Conservation (phyloP, 2,888 invertebrate species). For the Tolmerus cingulatus region DNA sequence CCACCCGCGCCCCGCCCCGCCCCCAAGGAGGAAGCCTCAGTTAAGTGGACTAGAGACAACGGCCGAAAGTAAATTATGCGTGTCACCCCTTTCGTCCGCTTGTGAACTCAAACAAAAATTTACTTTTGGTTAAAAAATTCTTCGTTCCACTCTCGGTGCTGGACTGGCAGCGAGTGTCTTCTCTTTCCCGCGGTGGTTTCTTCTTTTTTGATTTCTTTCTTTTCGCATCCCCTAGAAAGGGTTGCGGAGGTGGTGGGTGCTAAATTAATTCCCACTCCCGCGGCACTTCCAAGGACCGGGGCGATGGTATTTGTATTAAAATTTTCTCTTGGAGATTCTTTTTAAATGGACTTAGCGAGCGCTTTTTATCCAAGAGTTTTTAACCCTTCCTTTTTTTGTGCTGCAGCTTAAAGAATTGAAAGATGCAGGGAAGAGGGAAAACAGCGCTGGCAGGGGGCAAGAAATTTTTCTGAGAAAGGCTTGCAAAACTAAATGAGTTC, state of each 20-base stretch:
- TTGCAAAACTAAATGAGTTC: constrained; percentile 3
- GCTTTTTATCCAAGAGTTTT: neutral
- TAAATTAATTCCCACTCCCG: constrained; percentile 16
- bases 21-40: neutral
- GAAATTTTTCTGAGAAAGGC: constrained; percentile 3
- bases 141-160: neutral
- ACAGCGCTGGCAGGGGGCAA: neutral
- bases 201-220: constrained; percentile 17
- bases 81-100: constrained; percentile 39
- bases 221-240: constrained; percentile 21
- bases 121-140: constrained; percentile 36
- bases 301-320: constrained; percentile 37
- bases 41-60: constrained; percentile 42
- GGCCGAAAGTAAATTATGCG: constrained; percentile 42
- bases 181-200: neutral
- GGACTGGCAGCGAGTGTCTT: neutral
- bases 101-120: constrained; percentile 42
- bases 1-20: neutral
- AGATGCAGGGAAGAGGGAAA: neutral
- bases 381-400: neutral
- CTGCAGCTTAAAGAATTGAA: constrained; percentile 28
- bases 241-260: constrained; percentile 3
- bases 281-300: neutral
- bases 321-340: constrained; percentile 31
- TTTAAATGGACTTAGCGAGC: constrained; percentile 28